A percentile compares a stretch with the other conserved stretches of the same genome.
These are phyloP conservation scores for Diabrotica undecimpunctata DNA, from an alignment of 1,140 invertebrate species.

Conservation along the genomic window DNA sequence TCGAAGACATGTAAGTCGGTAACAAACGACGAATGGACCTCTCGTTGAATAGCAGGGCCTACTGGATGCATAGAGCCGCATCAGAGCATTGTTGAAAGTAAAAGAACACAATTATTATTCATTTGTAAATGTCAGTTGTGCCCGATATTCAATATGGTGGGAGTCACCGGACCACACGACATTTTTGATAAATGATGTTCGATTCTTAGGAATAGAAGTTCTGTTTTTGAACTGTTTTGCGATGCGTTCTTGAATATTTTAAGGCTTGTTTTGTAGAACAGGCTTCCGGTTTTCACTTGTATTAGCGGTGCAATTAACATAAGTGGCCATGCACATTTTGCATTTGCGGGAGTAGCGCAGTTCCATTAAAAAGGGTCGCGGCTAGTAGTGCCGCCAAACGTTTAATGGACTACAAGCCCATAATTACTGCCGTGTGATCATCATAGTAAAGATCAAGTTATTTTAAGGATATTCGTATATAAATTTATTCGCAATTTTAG, in stretches of 20 bases:
- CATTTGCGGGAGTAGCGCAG: background rate
- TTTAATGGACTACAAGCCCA: too few relatives aligned
- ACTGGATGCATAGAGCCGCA: conserved; percentile 26
- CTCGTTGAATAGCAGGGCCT: conserved; percentile 10
- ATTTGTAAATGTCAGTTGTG: conserved; percentile 45
- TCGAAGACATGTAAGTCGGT: conserved; percentile 5
- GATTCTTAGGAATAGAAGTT: conserved; percentile 40
- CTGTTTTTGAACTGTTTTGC: conserved; percentile 34
- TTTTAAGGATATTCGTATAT: too few relatives aligned
- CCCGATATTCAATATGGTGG: conserved; percentile 45
- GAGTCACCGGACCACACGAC: conserved; percentile 42
- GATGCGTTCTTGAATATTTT: conserved; percentile 27
- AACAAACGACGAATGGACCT: conserved; percentile 22
- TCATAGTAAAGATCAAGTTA: too few relatives aligned
- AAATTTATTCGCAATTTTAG: too few relatives aligned
- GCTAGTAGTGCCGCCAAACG: too few relatives aligned
- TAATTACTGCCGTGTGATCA: too few relatives aligned
- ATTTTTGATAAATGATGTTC: conserved; percentile 43
- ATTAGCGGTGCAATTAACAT: background rate
- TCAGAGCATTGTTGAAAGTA: conserved; percentile 40
- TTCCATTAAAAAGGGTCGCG: too few relatives aligned
- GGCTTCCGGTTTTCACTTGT: background rate
- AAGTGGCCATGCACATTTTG: background rate
- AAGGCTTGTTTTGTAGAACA: conserved; percentile 1
- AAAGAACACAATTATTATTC: conserved; percentile 46